Evolutionary conservation across 2,113 vertebrate genomes (phyloP), one percentile per base, ranked within the genome.

Genomic region (Periophthalmodon schlosseri): DNA sequence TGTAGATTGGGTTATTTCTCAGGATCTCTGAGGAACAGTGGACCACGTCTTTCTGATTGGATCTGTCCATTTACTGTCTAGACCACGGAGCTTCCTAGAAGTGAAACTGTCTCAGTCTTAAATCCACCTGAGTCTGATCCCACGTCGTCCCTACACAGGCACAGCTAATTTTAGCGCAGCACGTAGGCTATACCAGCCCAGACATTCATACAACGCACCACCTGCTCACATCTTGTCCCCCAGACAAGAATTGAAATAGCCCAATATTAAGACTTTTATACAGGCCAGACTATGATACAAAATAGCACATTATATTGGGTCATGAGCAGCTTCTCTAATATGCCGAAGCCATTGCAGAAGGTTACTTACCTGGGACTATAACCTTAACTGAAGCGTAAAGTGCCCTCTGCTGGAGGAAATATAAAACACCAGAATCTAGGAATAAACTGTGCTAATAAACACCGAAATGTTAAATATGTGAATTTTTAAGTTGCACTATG

Each of bases 111-210:
- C 61, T 64, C n/a, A 34, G 66, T 74, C 1, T 9, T 44, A 18
- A 70, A 65, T 67, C 73, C 16, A 73, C 61, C 63, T 49, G 61
- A 66, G 72, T 20, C 67, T 74, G 69, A 70, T 83, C 84, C 73
- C 80, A 71, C 74, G 86, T 78, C 3, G 77, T 44, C 75, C 84
- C 82, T 1, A 50, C 69, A 81, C 80, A 86, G 80, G 73, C 84
- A 80, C 18, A 80, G 88, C 89, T 91, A 91, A 91, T 82, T 91
- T 84, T 89, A 91, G 88, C 85, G 76, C 50, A 57, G 83, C 76
- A 79, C 69, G 69, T 68, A 13, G 57, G n/a, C 57, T 15, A 73
- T 78, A 82, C 89, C 85, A 85, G 86, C 81, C 79, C 75, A 88
- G 84, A 89, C 56, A 72, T 78, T 87, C 89, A 89, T 81, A 80